Evolutionary conservation across 2,113 vertebrate genomes (phyloP).

Genomic region (Cavia porcellus): DNA sequence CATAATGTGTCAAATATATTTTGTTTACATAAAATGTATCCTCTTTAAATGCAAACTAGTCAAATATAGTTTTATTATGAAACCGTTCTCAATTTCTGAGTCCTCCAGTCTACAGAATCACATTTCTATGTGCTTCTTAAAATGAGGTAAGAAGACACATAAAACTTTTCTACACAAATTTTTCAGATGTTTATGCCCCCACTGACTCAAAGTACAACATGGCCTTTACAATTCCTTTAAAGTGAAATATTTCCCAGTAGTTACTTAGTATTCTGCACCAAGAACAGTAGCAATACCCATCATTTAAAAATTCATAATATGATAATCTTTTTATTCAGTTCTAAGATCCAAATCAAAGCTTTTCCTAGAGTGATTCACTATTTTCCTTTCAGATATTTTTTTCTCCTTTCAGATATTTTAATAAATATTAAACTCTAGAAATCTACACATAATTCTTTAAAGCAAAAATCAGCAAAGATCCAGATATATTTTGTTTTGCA

Average conservation of each 20-base stretch:
- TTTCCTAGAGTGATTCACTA: constrained; percentile 55
- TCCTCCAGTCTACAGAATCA: background rate
- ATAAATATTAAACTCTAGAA: constrained; percentile 72
- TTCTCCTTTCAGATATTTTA: constrained; percentile 69
- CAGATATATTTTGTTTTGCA: background rate
- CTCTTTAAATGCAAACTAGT: constrained; percentile 58
- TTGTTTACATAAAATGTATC: constrained; percentile 59
- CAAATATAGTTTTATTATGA: constrained; percentile 42
- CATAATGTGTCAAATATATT: constrained; percentile 10
- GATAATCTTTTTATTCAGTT: constrained; percentile 46
- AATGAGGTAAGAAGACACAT: constrained; percentile 55
- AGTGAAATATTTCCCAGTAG: constrained; percentile 5
- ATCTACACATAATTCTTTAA: constrained; percentile 58
- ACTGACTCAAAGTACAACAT: constrained; percentile 62
- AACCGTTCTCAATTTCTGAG: background rate
- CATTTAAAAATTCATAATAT: background rate
- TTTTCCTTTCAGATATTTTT: background rate
- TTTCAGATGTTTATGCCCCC: background rate
- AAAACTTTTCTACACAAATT: background rate
- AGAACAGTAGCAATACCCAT: constrained; percentile 59
- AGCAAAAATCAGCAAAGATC: background rate
- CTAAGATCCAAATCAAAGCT: constrained; percentile 60
- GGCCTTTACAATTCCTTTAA: constrained; percentile 65
- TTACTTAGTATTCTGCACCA: background rate
- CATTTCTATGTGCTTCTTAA: constrained; percentile 49